phyloP scores from a whole-genome alignment of 2,797 vertebrate genomes.

The Pristis pectinata region DNA sequence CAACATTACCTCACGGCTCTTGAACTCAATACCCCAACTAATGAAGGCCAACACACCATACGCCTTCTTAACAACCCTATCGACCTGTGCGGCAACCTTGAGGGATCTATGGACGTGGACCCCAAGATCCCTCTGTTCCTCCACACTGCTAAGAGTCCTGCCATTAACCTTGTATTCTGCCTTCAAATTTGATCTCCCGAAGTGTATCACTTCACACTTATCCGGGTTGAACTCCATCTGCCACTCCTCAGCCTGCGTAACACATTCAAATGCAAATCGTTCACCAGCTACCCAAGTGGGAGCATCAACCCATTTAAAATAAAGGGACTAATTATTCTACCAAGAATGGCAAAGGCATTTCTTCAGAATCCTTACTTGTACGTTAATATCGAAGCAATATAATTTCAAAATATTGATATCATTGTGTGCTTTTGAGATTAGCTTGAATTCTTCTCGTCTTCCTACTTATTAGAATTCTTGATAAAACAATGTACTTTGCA shows the following conservation, averaged over 20 bases:
- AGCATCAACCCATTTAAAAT: not conserved
- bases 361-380: not conserved
- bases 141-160: no score
- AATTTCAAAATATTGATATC: not conserved
- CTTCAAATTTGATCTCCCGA: no score
- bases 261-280: not conserved
- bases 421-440: not conserved
- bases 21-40: no score
- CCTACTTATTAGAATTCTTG: not conserved
- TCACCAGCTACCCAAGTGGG: not conserved
- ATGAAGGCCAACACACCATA: no score
- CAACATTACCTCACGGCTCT: no score
- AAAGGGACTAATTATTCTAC: not conserved
- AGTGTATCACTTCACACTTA: no score
- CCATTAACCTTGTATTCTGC: no score
- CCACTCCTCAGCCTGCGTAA: not conserved
- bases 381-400: not conserved
- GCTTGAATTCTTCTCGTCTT: not conserved
- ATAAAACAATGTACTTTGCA: not conserved
- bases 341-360: not conserved
- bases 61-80: no score
- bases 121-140: no score
- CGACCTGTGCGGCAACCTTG: no score
- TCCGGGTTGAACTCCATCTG: no score
- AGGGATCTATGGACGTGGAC: no score